Evolutionary conservation across 2,888 invertebrate genomes (phyloP).

Genomic region (Caenorhabditis uteleia): DNA sequence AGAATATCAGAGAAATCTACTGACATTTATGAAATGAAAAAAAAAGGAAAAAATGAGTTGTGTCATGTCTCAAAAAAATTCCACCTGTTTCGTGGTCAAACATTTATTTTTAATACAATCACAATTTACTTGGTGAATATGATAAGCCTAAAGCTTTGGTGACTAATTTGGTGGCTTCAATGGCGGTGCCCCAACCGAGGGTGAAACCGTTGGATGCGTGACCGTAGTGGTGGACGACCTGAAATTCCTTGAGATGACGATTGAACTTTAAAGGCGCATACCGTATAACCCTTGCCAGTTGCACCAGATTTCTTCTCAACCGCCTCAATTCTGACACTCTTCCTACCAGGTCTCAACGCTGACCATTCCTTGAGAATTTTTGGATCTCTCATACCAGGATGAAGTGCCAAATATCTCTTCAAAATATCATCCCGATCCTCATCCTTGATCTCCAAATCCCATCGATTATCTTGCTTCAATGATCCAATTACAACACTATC

Average conservation of each 20-base stretch:
- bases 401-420: constrained; percentile 48
- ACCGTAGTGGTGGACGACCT: constrained; percentile 60
- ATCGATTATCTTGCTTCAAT: constrained; percentile 49
- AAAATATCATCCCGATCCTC: constrained; percentile 57
- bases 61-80: too few species aligned
- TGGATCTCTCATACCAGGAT: constrained; percentile 57
- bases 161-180: constrained; percentile 1
- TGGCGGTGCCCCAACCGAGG: constrained; percentile 58
- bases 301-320: constrained; percentile 10
- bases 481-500: constrained; percentile 56
- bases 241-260: constrained; percentile 4
- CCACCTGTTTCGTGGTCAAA: constrained; percentile 8
- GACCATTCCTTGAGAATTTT: constrained; percentile 57
- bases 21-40: too few species aligned
- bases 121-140: not conserved
- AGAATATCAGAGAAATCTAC: too few species aligned
- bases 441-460: constrained; percentile 55
- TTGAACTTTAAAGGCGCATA: constrained; percentile 3
- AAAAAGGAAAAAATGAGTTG: too few species aligned
- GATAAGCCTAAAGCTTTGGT: not conserved
- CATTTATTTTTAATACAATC: constrained; percentile 9
- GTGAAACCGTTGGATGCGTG: constrained; percentile 60
- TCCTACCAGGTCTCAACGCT: constrained; percentile 55
- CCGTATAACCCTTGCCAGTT: constrained; percentile 29
- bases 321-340: constrained; percentile 42